Base-by-base conservation (phyloP, 1,140 invertebrate species). In the Ceratosolen solmsi region DNA sequence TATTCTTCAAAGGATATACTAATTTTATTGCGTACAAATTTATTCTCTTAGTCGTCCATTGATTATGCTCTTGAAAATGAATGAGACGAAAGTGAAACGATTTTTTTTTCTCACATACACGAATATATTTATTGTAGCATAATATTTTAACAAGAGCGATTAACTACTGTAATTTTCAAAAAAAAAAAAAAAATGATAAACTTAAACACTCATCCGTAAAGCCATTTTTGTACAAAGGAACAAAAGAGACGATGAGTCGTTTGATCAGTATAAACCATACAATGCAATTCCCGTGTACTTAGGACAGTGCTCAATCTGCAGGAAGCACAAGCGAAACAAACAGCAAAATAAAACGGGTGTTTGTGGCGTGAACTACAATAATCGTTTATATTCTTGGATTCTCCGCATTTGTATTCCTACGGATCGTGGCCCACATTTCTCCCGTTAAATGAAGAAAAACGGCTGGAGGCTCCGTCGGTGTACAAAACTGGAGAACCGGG, bases 361-460 rank as follows among this genome's bases (percentile, higher is more conserved):
- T 33, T 30, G 25, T 3, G 22, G 25, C 63, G 25, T 58, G 11
- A 79, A 79, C 36, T 30, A 51, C 77, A 79, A 79, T 79, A 70
- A 71, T 71, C 65, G 65, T 70, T 71, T 58, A 49, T 79, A 56
- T 58, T 27, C 11, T 51, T 0, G 25, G 46, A 36, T 51, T 72
- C 38, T 2, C 4, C 15, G 58, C 38, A 54, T 78, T 51, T 68
- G 76, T 70, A 78, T 70, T 78, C 77, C 7, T 0, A 30, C 8
- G 27, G 17, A 74, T 9, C 17, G 41, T 13, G 41, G 17, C 33
- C 33, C 5, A 68, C 33, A 68, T 68, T 38, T 68, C 56, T 63
- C n/a, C 9, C 9, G 33, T 41, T 15, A 54, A 79, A 79, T 58
- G 65, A 79, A 58, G 77, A 79, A 79, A 79, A 71, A 79, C 36